Percentiles rank a stretch among this genome's conserved stretches.
Conservation (phyloP, 2,113 vertebrate species). For the Corythaixoides concolor region DNA sequence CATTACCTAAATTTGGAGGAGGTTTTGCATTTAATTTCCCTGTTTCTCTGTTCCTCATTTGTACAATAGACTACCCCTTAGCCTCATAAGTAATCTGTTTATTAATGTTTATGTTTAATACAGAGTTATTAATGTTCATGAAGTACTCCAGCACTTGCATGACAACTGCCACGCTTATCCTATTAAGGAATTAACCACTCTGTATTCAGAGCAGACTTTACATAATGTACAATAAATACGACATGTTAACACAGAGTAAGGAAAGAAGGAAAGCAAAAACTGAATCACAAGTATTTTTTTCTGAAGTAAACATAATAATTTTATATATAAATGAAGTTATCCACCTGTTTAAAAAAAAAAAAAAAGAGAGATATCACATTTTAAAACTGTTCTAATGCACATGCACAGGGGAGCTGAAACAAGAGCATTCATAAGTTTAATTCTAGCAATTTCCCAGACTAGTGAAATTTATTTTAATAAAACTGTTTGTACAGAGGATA, state of each 20-base stretch:
- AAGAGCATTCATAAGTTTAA: background rate
- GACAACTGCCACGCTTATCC: background rate
- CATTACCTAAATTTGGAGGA: background rate
- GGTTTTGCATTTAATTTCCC: background rate
- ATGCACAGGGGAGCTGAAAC: background rate
- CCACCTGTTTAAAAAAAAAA: too few relatives aligned
- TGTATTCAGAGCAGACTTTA: constrained; percentile 17
- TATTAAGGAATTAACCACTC: background rate
- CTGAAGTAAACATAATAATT: background rate
- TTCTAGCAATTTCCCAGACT: background rate
- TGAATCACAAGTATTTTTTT: background rate
- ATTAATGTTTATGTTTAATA: background rate
- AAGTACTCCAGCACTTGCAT: background rate
- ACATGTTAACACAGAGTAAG: background rate
- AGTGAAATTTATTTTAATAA: background rate
- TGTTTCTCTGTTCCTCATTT: background rate
- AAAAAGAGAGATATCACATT: background rate
- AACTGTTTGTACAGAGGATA: background rate
- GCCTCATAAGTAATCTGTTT: background rate
- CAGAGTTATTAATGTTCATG: background rate
- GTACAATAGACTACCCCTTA: background rate
- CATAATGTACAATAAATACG: background rate
- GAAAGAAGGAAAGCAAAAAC: background rate
- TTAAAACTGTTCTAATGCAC: background rate
- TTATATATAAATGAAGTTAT: background rate